Percentiles rank a stretch among this genome's conserved stretches.
Conservation (phyloP, 2,888 invertebrate genomes). For the Phragmatobia fuliginosa region DNA sequence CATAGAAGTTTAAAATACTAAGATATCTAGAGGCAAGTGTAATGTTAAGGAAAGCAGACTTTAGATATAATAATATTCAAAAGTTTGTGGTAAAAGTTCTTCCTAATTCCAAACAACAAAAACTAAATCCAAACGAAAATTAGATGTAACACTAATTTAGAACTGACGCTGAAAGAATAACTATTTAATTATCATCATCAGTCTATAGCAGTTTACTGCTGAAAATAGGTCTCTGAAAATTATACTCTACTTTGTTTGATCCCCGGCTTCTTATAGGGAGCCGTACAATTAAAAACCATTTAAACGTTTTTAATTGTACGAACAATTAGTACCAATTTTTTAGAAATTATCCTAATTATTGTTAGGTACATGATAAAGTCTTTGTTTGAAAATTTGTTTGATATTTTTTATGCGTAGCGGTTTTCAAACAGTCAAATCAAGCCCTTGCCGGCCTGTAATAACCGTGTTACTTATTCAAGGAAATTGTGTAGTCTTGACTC, state of each 20-base stretch:
- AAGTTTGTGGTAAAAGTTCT: too few relatives aligned
- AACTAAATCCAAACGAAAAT: neutral
- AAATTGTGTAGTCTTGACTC: constrained; percentile 6
- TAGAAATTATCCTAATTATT: neutral
- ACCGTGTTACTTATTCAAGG: constrained; percentile 38
- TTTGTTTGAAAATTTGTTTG: neutral
- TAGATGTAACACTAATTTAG: neutral
- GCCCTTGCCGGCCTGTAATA: constrained; percentile 29
- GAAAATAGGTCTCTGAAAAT: too few relatives aligned
- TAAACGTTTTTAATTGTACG: neutral
- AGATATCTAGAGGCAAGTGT: neutral
- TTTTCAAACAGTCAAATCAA: neutral
- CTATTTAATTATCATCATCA: too few relatives aligned
- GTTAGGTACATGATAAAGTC: neutral
- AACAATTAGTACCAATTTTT: neutral
- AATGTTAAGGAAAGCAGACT: neutral
- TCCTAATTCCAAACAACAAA: too few relatives aligned
- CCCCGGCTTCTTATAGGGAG: too few relatives aligned
- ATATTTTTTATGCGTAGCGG: neutral
- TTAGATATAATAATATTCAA: neutral
- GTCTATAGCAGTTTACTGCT: too few relatives aligned
- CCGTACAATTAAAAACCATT: too few relatives aligned
- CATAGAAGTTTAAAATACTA: neutral
- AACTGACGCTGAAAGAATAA: neutral
- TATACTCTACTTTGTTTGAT: too few relatives aligned